Evolutionary conservation across 2,113 vertebrate genomes (phyloP).

Genomic region (Percopsis transmontana): DNA sequence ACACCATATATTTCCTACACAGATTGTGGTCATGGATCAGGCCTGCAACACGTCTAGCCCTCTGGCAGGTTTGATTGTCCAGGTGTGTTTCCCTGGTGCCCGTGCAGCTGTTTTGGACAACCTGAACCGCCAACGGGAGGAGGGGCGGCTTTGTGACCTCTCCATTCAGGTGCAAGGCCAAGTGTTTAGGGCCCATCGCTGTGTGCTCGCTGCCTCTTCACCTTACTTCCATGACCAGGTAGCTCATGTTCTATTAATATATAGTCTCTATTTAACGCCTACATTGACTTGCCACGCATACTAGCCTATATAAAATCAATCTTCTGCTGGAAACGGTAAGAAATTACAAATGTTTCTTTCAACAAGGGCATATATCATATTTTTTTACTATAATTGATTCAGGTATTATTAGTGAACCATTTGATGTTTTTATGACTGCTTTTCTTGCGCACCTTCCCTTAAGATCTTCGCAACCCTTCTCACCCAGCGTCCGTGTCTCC

Average conservation of each 20-base stretch:
- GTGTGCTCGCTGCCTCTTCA: constrained; percentile 83
- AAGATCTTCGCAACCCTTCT: neutral
- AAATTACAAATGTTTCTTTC: no score
- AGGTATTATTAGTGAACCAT: no score
- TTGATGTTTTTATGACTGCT: no score
- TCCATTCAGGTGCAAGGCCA: constrained; percentile 83
- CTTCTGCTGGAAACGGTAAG: no score
- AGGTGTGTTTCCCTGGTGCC: constrained; percentile 87
- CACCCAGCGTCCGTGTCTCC: neutral
- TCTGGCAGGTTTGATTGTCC: constrained; percentile 67
- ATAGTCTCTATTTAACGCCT: no score
- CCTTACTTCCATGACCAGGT: constrained; percentile 89
- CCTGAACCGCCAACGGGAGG: constrained; percentile 87
- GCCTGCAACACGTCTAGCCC: constrained; percentile 45
- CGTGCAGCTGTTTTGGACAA: constrained; percentile 84
- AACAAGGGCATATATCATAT: no score
- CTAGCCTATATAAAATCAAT: no score
- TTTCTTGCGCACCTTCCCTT: no score
- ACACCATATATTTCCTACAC: constrained; percentile 6
- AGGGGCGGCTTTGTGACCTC: constrained; percentile 84
- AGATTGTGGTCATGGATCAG: constrained; percentile 52
- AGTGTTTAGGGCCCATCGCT: constrained; percentile 82
- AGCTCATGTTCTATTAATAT: neutral
- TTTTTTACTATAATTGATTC: no score
- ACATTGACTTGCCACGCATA: no score